Conservation (phyloP, 2,888 invertebrate genomes). For the Sphaerophoria rueppellii region DNA sequence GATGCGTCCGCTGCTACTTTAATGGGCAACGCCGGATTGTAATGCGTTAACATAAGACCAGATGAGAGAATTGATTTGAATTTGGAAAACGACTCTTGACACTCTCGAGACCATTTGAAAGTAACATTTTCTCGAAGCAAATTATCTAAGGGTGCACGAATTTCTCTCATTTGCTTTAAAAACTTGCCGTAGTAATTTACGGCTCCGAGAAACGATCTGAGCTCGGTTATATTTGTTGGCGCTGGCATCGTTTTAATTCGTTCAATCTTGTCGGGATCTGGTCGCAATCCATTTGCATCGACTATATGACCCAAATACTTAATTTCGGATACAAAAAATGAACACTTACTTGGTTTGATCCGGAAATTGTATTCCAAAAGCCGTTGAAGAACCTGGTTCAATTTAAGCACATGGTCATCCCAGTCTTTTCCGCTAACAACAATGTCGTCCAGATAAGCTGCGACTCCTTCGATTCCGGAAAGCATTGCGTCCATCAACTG, state of each 20-base stretch:
- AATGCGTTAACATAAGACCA: no score
- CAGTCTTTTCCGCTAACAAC: conserved; percentile 31
- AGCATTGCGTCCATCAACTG: conserved; percentile 63
- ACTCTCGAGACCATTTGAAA: conserved; percentile 39
- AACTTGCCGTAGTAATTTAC: conserved; percentile 41
- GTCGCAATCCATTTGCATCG: conserved; percentile 23
- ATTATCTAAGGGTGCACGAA: conserved; percentile 36
- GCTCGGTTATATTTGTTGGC: conserved; percentile 40
- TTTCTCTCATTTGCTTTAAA: conserved; percentile 29
- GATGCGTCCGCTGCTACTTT: conserved; percentile 51
- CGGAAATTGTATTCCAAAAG: conserved; percentile 18
- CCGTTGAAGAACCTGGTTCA: conserved; percentile 2
- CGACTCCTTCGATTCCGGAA: conserved; percentile 46
- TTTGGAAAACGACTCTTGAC: conserved; percentile 51
- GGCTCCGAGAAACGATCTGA: conserved; percentile 38
- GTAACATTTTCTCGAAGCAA: conserved; percentile 28
- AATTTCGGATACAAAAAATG: conserved; percentile 27
- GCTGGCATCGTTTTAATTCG: conserved; percentile 28
- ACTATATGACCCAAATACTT: conserved; percentile 48
- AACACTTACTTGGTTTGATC: conserved; percentile 20
- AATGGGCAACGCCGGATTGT: conserved; percentile 40
- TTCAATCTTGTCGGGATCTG: conserved; percentile 28
- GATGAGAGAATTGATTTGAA: no score
- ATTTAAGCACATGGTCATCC: neutral
- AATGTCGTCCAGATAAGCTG: conserved; percentile 57